A percentile compares a stretch with the other conserved stretches of the same genome.
Conservation (phyloP, 1,140 invertebrate species). For the Bilobella aurantiaca region DNA sequence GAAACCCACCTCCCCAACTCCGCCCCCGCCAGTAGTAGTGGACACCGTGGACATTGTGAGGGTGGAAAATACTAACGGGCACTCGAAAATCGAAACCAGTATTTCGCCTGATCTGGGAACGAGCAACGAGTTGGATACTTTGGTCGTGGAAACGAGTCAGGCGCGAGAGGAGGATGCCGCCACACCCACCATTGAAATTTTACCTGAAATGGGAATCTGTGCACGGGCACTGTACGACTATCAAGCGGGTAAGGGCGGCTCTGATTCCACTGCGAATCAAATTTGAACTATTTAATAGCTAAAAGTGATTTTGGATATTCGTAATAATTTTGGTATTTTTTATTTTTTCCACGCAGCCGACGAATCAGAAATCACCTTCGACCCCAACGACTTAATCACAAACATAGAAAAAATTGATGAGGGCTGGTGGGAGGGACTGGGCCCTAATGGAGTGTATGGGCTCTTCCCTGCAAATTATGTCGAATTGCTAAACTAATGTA, state of each 20-base stretch:
- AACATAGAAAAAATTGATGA: conserved; percentile 90
- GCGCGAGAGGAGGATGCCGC: too few relatives aligned
- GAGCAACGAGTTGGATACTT: too few relatives aligned
- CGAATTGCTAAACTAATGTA: conserved; percentile 54
- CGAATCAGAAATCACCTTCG: conserved; percentile 91
- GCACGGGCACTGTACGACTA: conserved; percentile 92
- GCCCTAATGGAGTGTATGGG: conserved; percentile 72
- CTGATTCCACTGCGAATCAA: too few relatives aligned
- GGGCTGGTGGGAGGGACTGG: conserved; percentile 94
- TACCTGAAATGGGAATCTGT: conserved; percentile 38
- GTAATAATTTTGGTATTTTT: conserved; percentile 14
- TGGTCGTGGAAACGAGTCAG: too few relatives aligned
- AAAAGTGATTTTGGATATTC: too few relatives aligned
- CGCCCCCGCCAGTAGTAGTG: neutral
- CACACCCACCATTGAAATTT: neutral
- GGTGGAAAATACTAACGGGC: too few relatives aligned
- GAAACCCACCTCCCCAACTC: neutral
- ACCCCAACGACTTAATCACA: conserved; percentile 89
- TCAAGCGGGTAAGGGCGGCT: conserved; percentile 80
- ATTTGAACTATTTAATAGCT: too few relatives aligned
- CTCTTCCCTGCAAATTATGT: conserved; percentile 96
- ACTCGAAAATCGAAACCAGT: too few relatives aligned
- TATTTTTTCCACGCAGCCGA: conserved; percentile 55
- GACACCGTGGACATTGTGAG: too few relatives aligned
- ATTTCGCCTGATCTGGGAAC: too few relatives aligned